Evolutionary conservation across 2,797 vertebrate species (phyloP), one percentile per base, ranked within the genome.

Genomic region (Pteronotus mesoamericanus): DNA sequence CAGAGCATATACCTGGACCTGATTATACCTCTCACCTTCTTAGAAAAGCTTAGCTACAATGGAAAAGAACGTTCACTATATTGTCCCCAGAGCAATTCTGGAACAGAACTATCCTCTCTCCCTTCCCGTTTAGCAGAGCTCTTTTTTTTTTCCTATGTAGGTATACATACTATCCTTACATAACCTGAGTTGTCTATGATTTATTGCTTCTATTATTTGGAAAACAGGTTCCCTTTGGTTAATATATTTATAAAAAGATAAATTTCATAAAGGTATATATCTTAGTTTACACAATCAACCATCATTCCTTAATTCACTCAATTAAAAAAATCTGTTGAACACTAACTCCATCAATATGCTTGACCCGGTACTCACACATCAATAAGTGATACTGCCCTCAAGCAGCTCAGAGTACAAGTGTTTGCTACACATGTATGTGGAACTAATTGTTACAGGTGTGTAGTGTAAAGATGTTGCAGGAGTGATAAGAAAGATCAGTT

Each of bases 391-490:
- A 69, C 29, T 66, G 4, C 21, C 53, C 37, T 68, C 3, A 5
- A n/a, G 55, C 21, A 59, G n/a, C 16, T 78, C 53, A 79, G n/a
- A 44, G 10, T 19, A 32, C 1, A 64, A 12, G 37, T 84, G 10
- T 39, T 3, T 8, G 15, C 0, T 46, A 6, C 14, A 22, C 39
- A 3, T 0, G 1, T n/a, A 9, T 1, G 21, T 51, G 59, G 26
- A 22, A 46, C 37, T 12, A 19, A 37, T n/a, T 7, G 5, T 37
- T 34, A 44, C 1, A 74, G 12, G 26, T 6, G 22, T 18, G 14
- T 6, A 29, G 15, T 8, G 59, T 3, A 11, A 42, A 68, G 32
- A 9, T 9, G 3, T 0, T 2, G 2, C 32, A n/a, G 12, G 5
- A 72, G n/a, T 44, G 24, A n/a, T 37, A 57, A 37, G 51, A 85